Base-by-base conservation (phyloP, 2,113 vertebrate species). In the Corapipo altera region DNA sequence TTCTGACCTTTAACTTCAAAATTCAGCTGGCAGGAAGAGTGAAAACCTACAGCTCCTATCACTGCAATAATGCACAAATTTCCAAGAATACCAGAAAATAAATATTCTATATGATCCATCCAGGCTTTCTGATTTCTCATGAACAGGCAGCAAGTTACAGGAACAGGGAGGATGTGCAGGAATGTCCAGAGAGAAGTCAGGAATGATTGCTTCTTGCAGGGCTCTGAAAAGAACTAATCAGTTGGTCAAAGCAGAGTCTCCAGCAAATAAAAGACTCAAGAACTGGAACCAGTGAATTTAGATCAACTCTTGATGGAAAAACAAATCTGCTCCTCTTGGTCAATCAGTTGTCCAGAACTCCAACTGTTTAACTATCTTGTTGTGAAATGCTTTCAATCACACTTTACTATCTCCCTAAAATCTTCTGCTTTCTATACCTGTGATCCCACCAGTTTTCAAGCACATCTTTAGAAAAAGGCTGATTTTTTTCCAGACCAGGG, bases 241-340 rank as follows among this genome's bases (percentile, higher is more conserved):
- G 32, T 46, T 23, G 6, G 55, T 75, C 54, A 91, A 84, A 94
- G 91, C 6, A n/a, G 73, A 22, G 54, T 26, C 73, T 80, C 44
- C 70, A 94, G 72, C 39, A 94, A 89, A 94, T 96, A 71, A 80
- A 95, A 94, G 64, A 76, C 43, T n/a, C 44, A 48, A 44, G 52
- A 93, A 73, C 30, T 79, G 41, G 49, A 92, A 74, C 35, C 44
- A 57, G 57, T 84, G 55, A 84, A 44, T 49, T 88, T 59, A 24
- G 1, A 78, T 92, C 21, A 35, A 8, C 22, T 65, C 41, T 57
- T 22, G 16, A 5, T 18, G 23, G 54, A 6, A 43, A 81, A 87
- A 57, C 35, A 66, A 46, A 21, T 14, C 24, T 86, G 20, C 20
- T 78, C 61, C 5, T 75, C 57, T 80, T 82, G 55, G 37, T 61